Percentiles rank a stretch among this genome's conserved stretches.
Evolutionary conservation across 2,113 vertebrate genomes (phyloP).

Genomic region (Hippocampus comes): DNA sequence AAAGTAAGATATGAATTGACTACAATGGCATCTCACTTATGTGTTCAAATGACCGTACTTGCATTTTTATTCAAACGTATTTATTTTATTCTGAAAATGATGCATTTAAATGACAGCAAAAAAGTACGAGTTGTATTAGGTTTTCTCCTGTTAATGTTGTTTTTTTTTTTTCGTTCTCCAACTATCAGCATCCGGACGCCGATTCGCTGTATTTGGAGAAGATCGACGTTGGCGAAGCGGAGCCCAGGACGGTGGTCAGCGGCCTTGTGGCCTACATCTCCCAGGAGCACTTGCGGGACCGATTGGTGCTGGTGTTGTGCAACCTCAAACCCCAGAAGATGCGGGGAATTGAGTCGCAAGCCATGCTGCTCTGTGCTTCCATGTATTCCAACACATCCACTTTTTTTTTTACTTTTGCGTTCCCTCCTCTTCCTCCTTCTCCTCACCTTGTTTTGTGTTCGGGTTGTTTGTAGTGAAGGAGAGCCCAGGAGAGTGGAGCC

Average conservation of each 20-base stretch:
- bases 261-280: slow-evolving; percentile 87
- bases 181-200: slow-evolving; percentile 86
- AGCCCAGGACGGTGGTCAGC: slow-evolving; percentile 89
- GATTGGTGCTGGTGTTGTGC: slow-evolving; percentile 87
- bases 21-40: not conserved
- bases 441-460: not conserved
- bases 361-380: slow-evolving; percentile 93
- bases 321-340: slow-evolving; percentile 97
- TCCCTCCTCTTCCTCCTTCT: not conserved
- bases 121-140: not conserved
- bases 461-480: slow-evolving; percentile 71
- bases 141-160: not conserved
- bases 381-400: slow-evolving; percentile 75
- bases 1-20: slow-evolving; percentile 71
- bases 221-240: slow-evolving; percentile 86
- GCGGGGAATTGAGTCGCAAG: slow-evolving; percentile 93
- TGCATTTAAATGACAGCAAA: no score
- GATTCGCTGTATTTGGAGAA: slow-evolving; percentile 91
- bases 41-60: not conserved
- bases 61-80: not conserved
- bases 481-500: slow-evolving; percentile 83
- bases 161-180: not conserved
- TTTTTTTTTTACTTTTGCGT: not conserved
- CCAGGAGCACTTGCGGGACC: slow-evolving; percentile 82
- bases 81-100: no score